These are phyloP conservation scores for Syncerus caffer DNA, from an alignment of 2,797 vertebrate species.

Conservation along the genomic window DNA sequence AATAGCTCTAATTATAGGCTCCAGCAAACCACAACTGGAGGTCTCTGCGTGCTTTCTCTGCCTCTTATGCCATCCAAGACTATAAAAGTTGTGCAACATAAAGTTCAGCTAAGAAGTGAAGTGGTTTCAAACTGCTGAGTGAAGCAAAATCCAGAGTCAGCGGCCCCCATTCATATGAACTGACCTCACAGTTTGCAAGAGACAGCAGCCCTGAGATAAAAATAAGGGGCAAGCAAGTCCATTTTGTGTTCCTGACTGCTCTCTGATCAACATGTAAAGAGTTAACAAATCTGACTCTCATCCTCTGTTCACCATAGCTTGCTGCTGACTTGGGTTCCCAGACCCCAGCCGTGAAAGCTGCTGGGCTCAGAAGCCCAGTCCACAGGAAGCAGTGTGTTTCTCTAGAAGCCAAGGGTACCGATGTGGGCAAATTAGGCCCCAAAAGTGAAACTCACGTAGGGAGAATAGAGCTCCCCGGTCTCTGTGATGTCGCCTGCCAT, in stretches of 20 bases:
- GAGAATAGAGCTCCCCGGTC: constrained; percentile 94
- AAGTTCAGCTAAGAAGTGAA: background rate
- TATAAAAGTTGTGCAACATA: constrained; percentile 49
- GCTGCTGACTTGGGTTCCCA: background rate
- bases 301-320: background rate
- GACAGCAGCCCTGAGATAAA: background rate
- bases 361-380: too few species aligned
- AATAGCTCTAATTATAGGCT: constrained; percentile 34
- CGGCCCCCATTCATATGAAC: background rate
- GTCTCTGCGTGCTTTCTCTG: background rate
- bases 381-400: background rate
- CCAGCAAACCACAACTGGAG: background rate
- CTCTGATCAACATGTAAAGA: background rate
- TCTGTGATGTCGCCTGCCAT: constrained; percentile 98
- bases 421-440: background rate
- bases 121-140: background rate
- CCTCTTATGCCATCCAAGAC: constrained; percentile 32
- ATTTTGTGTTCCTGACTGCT: background rate
- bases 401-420: background rate
- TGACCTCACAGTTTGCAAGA: background rate
- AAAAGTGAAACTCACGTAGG: constrained; percentile 90
- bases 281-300: background rate
- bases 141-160: background rate
- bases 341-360: background rate
- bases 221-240: background rate